Evolutionary conservation across 2,888 invertebrate species (phyloP), one percentile per base, ranked within the genome.

Genomic region (Metallyticus violacea): DNA sequence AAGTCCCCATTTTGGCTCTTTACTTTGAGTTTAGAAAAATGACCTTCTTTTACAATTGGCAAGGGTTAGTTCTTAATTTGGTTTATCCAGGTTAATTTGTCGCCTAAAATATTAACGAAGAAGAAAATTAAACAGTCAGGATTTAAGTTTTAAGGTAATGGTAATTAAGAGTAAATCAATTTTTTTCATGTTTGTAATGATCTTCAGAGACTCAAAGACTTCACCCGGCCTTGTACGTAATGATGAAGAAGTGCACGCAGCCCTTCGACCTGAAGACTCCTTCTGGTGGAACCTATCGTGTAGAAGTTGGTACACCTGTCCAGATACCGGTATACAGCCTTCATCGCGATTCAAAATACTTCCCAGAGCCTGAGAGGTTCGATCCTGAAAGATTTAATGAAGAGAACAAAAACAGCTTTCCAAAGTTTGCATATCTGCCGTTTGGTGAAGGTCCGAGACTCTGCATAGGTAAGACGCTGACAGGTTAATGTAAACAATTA

Each of bases 371-470:
- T 6, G 26, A 28, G 4, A 25, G n/a, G 0, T 83, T 62, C 28
- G 77, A 77, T 6, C 83, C 83, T n/a, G 83, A 83, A 29, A 26
- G 83, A 25, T 83, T 83, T 25, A 83, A 22, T 7, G 83, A 83
- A 7, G 83, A 77, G 9, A 83, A 83, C n/a, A 83, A 83, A 77
- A 28, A 62, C 22, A 28, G 5, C 40, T 15, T 77, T 7, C 83
- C 83, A 4, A 27, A 29, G 29, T 83, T 28, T 28, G 77, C 83
- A 29, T 77, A 77, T 7, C 5, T 83, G 4, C 83, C 83, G n/a
- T 83, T 83, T 26, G 83, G 83, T n/a, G 83, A 83, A 27, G 83
- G 83, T 25, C 83, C 83, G 4, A 83, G 83, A 26, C 77, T 83
- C 4, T 83, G 83, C 26, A 77, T 83, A 28, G 83, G 83, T 83